These are phyloP conservation scores for Callinectes sapidus DNA, from an alignment of 2,888 invertebrate genomes.

Conservation along the genomic window DNA sequence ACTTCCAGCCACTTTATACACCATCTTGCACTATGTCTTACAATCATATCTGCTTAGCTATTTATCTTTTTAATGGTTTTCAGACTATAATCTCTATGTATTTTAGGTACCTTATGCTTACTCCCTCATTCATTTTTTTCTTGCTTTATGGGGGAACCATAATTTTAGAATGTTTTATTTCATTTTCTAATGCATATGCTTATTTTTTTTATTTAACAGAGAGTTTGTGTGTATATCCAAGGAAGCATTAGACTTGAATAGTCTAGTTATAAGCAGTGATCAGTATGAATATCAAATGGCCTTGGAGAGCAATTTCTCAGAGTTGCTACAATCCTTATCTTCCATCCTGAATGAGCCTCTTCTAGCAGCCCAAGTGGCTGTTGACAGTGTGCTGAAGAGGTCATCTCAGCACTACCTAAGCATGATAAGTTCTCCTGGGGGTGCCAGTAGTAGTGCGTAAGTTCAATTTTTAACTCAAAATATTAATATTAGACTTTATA, in stretches of 20 bases:
- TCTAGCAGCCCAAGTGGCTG: conserved; percentile 78
- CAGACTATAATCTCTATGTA: not conserved
- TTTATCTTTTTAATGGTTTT: not conserved
- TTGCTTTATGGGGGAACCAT: not conserved
- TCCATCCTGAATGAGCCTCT: conserved; percentile 85
- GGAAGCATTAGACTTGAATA: conserved; percentile 91
- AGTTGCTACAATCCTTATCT: conserved; percentile 87
- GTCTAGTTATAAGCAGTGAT: conserved; percentile 89
- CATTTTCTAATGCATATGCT: not conserved
- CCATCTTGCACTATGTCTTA: not conserved
- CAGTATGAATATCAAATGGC: conserved; percentile 95
- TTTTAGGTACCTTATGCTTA: not conserved
- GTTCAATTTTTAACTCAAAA: not conserved
- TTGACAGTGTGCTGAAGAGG: conserved; percentile 70
- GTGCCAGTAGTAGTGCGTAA: conserved; percentile 56
- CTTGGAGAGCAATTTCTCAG: conserved; percentile 89
- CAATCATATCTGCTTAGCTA: not conserved
- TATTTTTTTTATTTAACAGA: conserved; percentile 78
- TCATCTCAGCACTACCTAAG: conserved; percentile 71
- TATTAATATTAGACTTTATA: not conserved
- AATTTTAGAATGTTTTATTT: not conserved
- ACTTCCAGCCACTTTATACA: not conserved
- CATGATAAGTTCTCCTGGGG: conserved; percentile 71
- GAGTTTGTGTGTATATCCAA: conserved; percentile 94
- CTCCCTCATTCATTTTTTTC: not conserved